A percentile compares a stretch with the other conserved stretches of the same genome.
These are phyloP conservation scores for Climacteris rufus DNA, from an alignment of 2,113 vertebrate species.

Conservation along the genomic window DNA sequence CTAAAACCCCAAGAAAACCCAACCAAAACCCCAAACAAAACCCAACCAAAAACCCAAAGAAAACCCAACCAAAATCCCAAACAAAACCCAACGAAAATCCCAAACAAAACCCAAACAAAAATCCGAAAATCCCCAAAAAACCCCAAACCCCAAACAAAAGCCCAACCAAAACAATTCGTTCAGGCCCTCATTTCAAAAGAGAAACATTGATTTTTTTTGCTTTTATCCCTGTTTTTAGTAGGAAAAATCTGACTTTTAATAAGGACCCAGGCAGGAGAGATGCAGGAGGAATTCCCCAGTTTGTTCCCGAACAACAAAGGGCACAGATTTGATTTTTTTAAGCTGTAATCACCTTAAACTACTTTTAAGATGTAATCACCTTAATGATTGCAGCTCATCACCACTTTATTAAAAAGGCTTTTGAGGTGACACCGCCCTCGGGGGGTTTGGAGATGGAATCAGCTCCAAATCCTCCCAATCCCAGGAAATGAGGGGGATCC, in stretches of 20 bases:
- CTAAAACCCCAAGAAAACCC: too few relatives aligned
- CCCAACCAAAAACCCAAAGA: too few relatives aligned
- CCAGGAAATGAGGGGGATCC: rapidly evolving
- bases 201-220: not conserved
- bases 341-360: not conserved
- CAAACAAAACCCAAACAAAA: too few relatives aligned
- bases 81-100: too few relatives aligned
- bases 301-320: not conserved
- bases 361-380: not conserved
- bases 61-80: too few relatives aligned
- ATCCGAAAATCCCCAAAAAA: too few relatives aligned
- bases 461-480: not conserved
- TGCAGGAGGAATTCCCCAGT: not conserved
- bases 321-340: not conserved
- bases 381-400: not conserved
- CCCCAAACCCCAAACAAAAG: too few relatives aligned
- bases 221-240: not conserved
- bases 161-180: too few relatives aligned
- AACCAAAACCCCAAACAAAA: too few relatives aligned
- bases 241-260: not conserved
- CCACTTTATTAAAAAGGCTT: too few relatives aligned
- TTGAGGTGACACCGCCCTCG: not conserved
- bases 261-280: rapidly evolving
- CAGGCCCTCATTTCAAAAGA: not conserved
- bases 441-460: not conserved